Base-by-base conservation (phyloP, 2,888 invertebrate genomes). In the Ophioninae sp. region DNA sequence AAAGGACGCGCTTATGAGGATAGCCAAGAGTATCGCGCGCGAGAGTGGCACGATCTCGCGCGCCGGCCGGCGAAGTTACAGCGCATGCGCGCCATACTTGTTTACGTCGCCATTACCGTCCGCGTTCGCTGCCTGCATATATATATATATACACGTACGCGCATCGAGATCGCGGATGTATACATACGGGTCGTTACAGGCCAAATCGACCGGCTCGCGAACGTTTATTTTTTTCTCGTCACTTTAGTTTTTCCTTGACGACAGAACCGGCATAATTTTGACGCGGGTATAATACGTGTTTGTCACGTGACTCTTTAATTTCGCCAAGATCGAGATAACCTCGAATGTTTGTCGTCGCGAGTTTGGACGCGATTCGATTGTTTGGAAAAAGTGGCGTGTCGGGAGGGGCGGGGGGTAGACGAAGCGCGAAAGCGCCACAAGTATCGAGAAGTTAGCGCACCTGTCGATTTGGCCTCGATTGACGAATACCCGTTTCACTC, bases 1-100 rank as follows among this genome's bases (percentile, higher is more conserved):
- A 59, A 70, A 68, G 70, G 73, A 80, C 44, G 70, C 65, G 68
- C 81, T 75, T 37, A 65, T 59, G 72, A 83, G 56, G 69, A 82
- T 80, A 68, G 77, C 41, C 37, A 44, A 44, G 44, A 44, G 44
- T 44, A 44, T 10, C 44, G 44, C 44, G 44, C 44, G 72, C 61
- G 61, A 68, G 69, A 20, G 77, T 50, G 64, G 74, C 70, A 78
- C 80, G 77, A 74, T 72, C 69, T 72, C 65, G 39, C 62, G 59
- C 62, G 80, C 84, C 84, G 84, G 79, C 79, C 82, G 73, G 85
- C 83, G 76, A 69, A 69, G 50, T 79, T 57, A 62, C 69, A 73
- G 88, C 91, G 91, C 91, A 88, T 89, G 91, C 92, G 91, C 90
- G 80, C 39, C 62, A 5, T 44, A 80, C 88, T 91, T 92, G 92